Percentiles rank a stretch among this genome's conserved stretches.
phyloP scores from a whole-genome alignment of 1,140 invertebrate genomes.

The Mylabris phalerata region DNA sequence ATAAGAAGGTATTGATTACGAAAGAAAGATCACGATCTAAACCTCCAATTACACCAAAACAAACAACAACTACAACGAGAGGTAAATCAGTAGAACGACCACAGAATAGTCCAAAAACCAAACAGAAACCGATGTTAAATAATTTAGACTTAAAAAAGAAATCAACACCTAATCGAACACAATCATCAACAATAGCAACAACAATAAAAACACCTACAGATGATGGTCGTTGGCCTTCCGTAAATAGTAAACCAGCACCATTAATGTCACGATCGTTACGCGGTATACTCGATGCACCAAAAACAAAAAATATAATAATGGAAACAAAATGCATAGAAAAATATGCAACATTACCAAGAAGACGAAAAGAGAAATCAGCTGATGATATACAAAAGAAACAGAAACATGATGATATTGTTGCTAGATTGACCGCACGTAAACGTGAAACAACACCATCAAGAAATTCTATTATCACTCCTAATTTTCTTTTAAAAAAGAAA shows the following conservation, averaged over 20 bases:
- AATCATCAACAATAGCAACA: constrained; percentile 9
- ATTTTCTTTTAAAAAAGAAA: constrained; percentile 41
- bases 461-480: constrained; percentile 1
- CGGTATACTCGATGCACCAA: constrained; percentile 21
- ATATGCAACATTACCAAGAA: constrained; percentile 69
- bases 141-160: constrained; percentile 30
- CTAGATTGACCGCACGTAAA: constrained; percentile 27
- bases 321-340: constrained; percentile 56
- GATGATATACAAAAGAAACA: constrained; percentile 38
- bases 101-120: constrained; percentile 7
- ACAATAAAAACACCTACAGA: constrained; percentile 54
- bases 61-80: constrained; percentile 49
- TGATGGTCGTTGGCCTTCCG: constrained; percentile 59
- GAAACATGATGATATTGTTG: constrained; percentile 42
- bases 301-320: constrained; percentile 25
- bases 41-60: constrained; percentile 46
- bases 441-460: constrained; percentile 43
- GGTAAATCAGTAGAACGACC: constrained; percentile 33
- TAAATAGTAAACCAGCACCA: constrained; percentile 35
- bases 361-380: constrained; percentile 50
- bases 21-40: constrained; percentile 24
- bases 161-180: constrained; percentile 11
- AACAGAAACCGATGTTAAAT: constrained; percentile 22
- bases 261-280: constrained; percentile 35
- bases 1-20: constrained; percentile 41